Percentiles rank a stretch among this genome's conserved stretches.
Evolutionary conservation across 2,113 vertebrate genomes (phyloP).

Genomic region (Festucalex cinctus): DNA sequence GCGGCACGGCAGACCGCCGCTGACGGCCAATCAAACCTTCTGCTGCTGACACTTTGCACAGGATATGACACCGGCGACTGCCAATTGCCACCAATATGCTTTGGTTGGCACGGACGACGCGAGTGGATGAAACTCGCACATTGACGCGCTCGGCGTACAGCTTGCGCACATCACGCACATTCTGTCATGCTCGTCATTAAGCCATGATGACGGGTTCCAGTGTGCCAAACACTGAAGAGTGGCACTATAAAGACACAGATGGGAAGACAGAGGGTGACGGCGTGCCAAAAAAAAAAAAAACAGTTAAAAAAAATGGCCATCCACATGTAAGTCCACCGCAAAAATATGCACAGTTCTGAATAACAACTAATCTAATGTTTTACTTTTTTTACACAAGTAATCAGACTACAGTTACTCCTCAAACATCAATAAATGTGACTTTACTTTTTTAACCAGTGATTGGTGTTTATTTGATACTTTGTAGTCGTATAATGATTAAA

Average conservation of each 20-base stretch:
- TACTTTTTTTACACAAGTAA: no score
- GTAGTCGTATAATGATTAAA: no score
- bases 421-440: no score
- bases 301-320: constrained; percentile 29
- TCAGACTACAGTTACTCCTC: no score
- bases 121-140: constrained; percentile 25
- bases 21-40: constrained; percentile 59
- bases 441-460: no score
- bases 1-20: constrained; percentile 36
- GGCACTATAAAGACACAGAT: constrained; percentile 68
- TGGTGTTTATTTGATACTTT: no score
- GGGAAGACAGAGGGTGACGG: constrained; percentile 52
- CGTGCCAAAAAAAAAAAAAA: constrained; percentile 35
- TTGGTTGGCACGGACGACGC: constrained; percentile 48
- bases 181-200: constrained; percentile 53
- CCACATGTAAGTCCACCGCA: not conserved
- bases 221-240: constrained; percentile 52
- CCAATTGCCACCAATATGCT: constrained; percentile 69
- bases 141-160: constrained; percentile 20
- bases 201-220: constrained; percentile 54
- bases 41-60: constrained; percentile 53
- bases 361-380: no score
- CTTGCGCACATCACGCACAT: constrained; percentile 41
- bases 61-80: constrained; percentile 41
- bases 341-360: no score